Conservation (phyloP, 2,797 vertebrate genomes). For the Synaphobranchus kaupii region DNA sequence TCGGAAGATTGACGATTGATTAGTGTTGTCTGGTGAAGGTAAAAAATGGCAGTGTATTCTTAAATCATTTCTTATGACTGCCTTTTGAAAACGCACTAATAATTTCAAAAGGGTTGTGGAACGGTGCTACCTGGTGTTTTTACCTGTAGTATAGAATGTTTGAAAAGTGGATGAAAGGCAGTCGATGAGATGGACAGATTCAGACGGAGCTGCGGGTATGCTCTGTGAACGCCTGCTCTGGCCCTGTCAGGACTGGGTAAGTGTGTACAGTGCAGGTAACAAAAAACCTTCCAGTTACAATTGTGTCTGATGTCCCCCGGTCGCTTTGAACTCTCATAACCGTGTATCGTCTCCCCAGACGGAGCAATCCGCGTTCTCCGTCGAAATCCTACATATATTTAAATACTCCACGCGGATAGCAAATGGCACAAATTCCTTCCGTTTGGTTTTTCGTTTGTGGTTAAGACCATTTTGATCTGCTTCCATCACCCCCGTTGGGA, state of each 20-base stretch:
- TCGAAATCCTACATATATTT: not conserved
- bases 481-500: not conserved
- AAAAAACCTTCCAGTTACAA: constrained; percentile 3
- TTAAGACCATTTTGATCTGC: not conserved
- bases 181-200: constrained; percentile 5
- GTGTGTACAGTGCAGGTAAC: not conserved
- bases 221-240: constrained; percentile 3
- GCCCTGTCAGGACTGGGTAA: constrained; percentile 15
- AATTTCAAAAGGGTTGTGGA: not conserved
- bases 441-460: not conserved
- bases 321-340: not conserved
- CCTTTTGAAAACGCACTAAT: not conserved
- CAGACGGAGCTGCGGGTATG: constrained; percentile 2
- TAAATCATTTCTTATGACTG: constrained; percentile 7
- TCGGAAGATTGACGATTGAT: constrained; percentile 16
- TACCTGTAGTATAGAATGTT: not conserved
- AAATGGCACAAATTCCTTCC: not conserved
- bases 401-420: not conserved
- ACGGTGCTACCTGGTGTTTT: not conserved
- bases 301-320: not conserved
- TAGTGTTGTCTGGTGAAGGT: constrained; percentile 10
- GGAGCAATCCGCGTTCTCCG: not conserved
- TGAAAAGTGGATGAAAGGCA: not conserved
- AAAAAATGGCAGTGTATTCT: constrained; percentile 17
- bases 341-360: not conserved